Conservation (phyloP, 1,140 invertebrate species). For the Myzus persicae region DNA sequence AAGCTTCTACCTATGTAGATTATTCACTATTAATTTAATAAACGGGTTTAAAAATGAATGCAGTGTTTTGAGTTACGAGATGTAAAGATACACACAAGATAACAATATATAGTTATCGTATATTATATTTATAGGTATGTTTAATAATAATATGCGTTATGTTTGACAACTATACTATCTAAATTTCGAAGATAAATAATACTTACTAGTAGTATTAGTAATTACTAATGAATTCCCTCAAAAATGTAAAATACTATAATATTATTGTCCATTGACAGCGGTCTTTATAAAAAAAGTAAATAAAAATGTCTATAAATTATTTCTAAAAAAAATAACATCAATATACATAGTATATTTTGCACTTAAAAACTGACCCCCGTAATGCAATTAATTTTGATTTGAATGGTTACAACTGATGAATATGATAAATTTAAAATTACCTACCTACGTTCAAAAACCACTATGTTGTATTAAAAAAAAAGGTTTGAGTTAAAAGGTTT, state of each 20-base stretch:
- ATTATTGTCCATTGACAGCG: neutral
- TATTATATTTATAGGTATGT: neutral
- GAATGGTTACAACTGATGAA: neutral
- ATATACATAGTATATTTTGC: neutral
- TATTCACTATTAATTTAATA: neutral
- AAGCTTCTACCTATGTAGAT: too few relatives aligned
- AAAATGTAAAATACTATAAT: neutral
- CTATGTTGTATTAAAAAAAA: neutral
- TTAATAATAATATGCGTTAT: too few relatives aligned
- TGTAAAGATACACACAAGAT: neutral
- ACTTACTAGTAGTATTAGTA: too few relatives aligned
- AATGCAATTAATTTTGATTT: constrained; percentile 24
- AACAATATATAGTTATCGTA: neutral
- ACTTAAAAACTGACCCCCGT: neutral
- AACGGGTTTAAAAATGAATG: neutral
- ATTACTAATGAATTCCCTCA: too few relatives aligned
- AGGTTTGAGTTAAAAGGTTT: neutral
- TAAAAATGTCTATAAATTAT: neutral
- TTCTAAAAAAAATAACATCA: neutral
- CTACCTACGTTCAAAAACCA: neutral
- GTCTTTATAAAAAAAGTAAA: neutral
- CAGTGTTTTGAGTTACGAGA: neutral
- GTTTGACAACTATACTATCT: too few relatives aligned
- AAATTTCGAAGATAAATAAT: too few relatives aligned
- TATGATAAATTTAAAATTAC: neutral